Evolutionary conservation across 2,888 invertebrate species (phyloP).

Genomic region (Xestobium rufovillosum): DNA sequence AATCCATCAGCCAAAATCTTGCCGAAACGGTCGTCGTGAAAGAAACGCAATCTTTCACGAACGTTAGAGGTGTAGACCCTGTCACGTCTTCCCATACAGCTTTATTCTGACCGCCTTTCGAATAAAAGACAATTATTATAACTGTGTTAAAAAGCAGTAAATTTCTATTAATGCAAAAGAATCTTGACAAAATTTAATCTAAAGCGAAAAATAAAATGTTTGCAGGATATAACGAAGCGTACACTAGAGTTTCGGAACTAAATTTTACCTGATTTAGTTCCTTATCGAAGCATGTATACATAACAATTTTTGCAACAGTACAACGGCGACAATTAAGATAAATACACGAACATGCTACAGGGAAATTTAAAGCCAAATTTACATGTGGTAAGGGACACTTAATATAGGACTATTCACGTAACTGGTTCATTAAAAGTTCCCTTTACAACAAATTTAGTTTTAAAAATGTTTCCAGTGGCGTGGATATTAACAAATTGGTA

Average conservation of each 20-base stretch:
- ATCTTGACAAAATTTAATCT: too few species aligned
- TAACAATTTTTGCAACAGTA: slow-evolving; percentile 44
- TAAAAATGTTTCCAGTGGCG: too few species aligned
- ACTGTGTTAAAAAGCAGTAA: too few species aligned
- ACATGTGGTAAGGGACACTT: too few species aligned
- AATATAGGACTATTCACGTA: too few species aligned
- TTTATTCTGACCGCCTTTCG: slow-evolving; percentile 89
- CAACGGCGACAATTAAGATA: slow-evolving; percentile 31
- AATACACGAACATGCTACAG: slow-evolving; percentile 12
- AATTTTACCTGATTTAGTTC: slow-evolving; percentile 47
- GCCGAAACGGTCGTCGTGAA: slow-evolving; percentile 99
- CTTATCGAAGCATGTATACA: slow-evolving; percentile 43
- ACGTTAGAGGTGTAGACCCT: slow-evolving; percentile 92
- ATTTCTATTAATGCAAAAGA: too few species aligned
- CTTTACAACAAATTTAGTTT: too few species aligned
- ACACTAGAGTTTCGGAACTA: too few species aligned
- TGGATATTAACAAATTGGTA: too few species aligned
- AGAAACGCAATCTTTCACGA: slow-evolving; percentile 94
- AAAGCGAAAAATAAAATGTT: slow-evolving; percentile 5
- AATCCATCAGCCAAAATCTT: slow-evolving; percentile 98
- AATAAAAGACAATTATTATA: too few species aligned
- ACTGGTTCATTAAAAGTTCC: too few species aligned
- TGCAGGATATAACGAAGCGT: too few species aligned
- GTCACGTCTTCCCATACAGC: slow-evolving; percentile 99
- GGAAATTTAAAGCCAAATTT: slow-evolving; percentile 6